Base-by-base conservation (phyloP, 2,797 vertebrate genomes). In the Apogon hyalosoma region DNA sequence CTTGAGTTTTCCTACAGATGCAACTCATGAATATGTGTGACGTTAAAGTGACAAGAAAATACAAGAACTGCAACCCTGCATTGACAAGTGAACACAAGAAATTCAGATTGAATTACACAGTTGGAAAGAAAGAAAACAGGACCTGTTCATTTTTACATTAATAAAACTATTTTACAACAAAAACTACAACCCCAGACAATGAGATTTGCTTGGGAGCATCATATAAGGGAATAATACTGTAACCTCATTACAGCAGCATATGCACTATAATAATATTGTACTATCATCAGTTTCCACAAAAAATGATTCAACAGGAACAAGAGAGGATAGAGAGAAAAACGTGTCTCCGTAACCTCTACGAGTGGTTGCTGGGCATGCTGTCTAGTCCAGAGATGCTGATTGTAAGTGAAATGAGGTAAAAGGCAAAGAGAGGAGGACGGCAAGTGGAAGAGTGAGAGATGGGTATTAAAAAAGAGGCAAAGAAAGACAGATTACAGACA, bases 331-430 rank as follows among this genome's bases (percentile, higher is more conserved):
- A 38, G 11, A 47, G 45, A 49, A 56, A 39, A 40, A 50, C 49
- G 62, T 55, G 18, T 33, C 15, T 13, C 11, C 38, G n/a, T 4
- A 39, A 75, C 57, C 40, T 80, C 72, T 11, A 76, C 65, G 68
- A 76, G 70, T 31, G 47, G 68, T 69, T 75, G 73, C 70, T 31
- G 62, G 74, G 66, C 61, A 75, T 36, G 75, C 46, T 18, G 79
- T 83, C 75, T 61, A 46, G 50, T 68, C 66, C 45, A 3, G 40
- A 71, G 79, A 87, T 49, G 61, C 70, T 82, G 85, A 83, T 80
- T 1, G 13, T 42, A 39, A 83, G 68, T 83, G 80, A 88, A 92
- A 90, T 82, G 74, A 89, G 63, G 83, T 71, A 85, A 77, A 58
- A 77, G 58, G 40, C 43, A 47, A 61, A 65, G 63, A 52, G 41